Evolutionary conservation across 2,113 vertebrate genomes (phyloP), one percentile per base, ranked within the genome.

Genomic region (Thamnaconus septentrionalis): DNA sequence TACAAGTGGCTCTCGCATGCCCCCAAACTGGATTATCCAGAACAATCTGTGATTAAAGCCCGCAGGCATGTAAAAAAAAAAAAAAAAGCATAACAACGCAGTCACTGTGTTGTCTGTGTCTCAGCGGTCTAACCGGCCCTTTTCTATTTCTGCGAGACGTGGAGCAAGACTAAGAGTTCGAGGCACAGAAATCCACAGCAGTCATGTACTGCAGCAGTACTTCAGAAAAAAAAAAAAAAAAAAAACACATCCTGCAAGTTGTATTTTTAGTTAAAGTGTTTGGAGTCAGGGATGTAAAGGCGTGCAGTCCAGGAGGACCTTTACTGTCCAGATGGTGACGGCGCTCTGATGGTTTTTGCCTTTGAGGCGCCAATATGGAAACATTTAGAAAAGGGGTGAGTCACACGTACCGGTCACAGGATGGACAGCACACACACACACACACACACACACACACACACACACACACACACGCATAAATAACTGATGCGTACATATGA

Each of bases 191-290:
- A 82, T 80, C 75, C 71, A 73, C 56, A 71, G 61, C 81, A 81
- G 69, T 84, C 82, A 81, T 76, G 75, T 80, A 76, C 85, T 73
- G 61, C 18, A 31, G 1, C 18, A 31, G 61, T 81, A 75, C 64
- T 47, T 86, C 79, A 84, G 61, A 49, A 89, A 88, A 77, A 89
- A 31, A 31, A 31, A 31, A 31, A 31, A 31, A 31, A 31, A 31
- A 31, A 31, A 2, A 31, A 31, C 18, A 85, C 84, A 89, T 91
- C 82, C 89, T 85, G 89, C 41, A 81, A 44, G 56, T 61, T 78
- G 75, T 88, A 79, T 88, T 88, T 87, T 85, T 85, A 88, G 82
- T 78, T 52, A 8, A 59, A 72, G 69, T 40, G 39, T 56, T 80
- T 76, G 77, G 76, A 83, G 72, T 74, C 69, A 59, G 66, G 77